Evolutionary conservation across 2,113 vertebrate species (phyloP).

Genomic region (Gobio gobio): DNA sequence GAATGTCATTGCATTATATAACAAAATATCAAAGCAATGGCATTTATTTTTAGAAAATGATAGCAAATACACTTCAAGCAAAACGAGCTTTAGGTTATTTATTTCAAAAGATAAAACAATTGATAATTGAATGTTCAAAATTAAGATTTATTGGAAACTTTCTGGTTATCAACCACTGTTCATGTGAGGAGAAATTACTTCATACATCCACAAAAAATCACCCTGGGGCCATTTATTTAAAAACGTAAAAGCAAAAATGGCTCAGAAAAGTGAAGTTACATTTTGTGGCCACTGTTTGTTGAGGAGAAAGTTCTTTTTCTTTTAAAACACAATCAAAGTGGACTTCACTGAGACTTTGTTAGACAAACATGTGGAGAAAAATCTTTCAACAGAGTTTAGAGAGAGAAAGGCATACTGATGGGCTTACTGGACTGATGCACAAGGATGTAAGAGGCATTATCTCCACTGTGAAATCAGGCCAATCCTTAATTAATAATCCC

Average conservation of each 20-base stretch:
- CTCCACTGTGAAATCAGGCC: conserved; percentile 53
- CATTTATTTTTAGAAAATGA: not conserved
- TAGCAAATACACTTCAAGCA: not conserved
- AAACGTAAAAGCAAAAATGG: not conserved
- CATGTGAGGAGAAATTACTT: not conserved
- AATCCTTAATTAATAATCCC: conserved; percentile 52
- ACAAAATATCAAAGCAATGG: not conserved
- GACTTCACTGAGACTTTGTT: not conserved
- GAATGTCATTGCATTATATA: not conserved
- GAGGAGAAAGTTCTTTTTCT: not conserved
- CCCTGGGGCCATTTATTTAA: not conserved
- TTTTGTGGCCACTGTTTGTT: not conserved
- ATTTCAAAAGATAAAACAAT: not conserved
- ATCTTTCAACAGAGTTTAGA: conserved; percentile 48
- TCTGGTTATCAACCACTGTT: not conserved
- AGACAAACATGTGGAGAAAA: conserved; percentile 33
- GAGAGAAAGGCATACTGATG: conserved; percentile 56
- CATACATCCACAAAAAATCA: not conserved
- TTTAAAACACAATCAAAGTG: not conserved
- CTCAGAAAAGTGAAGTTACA: not conserved
- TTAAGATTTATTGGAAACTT: not conserved
- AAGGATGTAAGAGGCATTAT: conserved; percentile 33
- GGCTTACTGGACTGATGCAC: conserved; percentile 37
- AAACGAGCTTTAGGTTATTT: no score
- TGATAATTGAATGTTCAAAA: not conserved